A percentile compares a stretch with the other conserved stretches of the same genome.
These are phyloP conservation scores for Cremastinae sp. DNA, from an alignment of 2,888 invertebrate species.

Conservation along the genomic window DNA sequence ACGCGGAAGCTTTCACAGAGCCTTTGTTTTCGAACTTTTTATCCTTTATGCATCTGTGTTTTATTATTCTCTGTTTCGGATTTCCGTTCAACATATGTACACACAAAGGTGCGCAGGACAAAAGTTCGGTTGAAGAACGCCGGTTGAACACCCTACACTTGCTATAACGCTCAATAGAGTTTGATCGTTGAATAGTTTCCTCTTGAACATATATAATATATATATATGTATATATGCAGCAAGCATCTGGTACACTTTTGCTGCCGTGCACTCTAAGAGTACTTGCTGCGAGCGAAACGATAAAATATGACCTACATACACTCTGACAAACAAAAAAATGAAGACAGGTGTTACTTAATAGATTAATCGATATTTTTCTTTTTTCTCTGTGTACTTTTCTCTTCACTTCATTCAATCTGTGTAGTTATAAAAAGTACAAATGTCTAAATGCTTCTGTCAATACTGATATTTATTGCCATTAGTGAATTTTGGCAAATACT, in stretches of 20 bases:
- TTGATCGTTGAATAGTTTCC: conserved; percentile 44
- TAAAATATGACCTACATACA: conserved; percentile 45
- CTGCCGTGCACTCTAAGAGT: not conserved
- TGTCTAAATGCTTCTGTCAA: too few relatives aligned
- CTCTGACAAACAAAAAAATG: not conserved
- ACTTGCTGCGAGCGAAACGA: conserved; percentile 31
- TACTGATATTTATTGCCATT: too few relatives aligned
- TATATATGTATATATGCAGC: too few relatives aligned
- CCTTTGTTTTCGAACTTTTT: too few relatives aligned
- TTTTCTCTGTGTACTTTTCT: too few relatives aligned
- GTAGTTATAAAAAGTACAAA: too few relatives aligned
- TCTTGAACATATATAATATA: conserved; percentile 34
- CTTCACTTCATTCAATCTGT: too few relatives aligned
- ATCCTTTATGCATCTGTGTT: too few relatives aligned
- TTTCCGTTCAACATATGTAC: not conserved
- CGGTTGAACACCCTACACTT: conserved; percentile 34
- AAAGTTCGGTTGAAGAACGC: conserved; percentile 3
- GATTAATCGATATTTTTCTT: not conserved
- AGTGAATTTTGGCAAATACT: too few relatives aligned
- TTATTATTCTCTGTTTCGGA: too few relatives aligned
- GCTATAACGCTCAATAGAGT: conserved; percentile 39
- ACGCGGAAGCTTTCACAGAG: too few relatives aligned
- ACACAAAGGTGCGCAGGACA: not conserved
- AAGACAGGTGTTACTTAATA: conserved; percentile 15
- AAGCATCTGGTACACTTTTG: not conserved